A percentile compares a stretch with the other conserved stretches of the same genome.
phyloP scores from a whole-genome alignment of 2,888 invertebrate genomes.

The Lepidonotus clava region DNA sequence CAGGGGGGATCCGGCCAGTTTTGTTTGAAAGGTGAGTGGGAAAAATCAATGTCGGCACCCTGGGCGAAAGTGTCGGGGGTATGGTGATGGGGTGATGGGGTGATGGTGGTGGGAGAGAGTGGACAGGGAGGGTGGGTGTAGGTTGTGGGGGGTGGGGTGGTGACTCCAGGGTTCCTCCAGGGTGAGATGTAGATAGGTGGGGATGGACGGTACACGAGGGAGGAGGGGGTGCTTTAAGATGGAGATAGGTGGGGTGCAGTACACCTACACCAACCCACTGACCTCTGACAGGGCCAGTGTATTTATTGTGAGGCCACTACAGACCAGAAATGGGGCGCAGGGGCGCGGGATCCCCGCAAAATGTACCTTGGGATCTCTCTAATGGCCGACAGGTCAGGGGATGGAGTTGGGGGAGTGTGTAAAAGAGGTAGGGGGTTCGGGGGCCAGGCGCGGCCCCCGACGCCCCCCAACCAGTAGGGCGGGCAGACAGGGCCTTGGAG shows the following conservation, averaged over 20 bases:
- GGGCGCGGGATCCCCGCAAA: slow-evolving; percentile 6
- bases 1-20: not conserved
- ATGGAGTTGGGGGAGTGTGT: no score
- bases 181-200: slow-evolving; percentile 11
- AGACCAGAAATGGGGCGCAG: not conserved
- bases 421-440: not conserved
- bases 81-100: not conserved
- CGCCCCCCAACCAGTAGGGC: not conserved
- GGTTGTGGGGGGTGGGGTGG: not conserved
- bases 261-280: not conserved
- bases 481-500: not conserved
- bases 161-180: not conserved
- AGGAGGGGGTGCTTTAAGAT: not conserved
- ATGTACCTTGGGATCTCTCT: not conserved
- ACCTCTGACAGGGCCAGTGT: not conserved
- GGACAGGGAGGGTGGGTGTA: not conserved
- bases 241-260: not conserved
- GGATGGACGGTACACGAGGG: not conserved
- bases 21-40: slow-evolving; percentile 12
- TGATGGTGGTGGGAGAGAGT: not conserved
- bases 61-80: not conserved
- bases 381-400: not conserved
- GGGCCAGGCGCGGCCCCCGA: not conserved
- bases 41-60: not conserved
- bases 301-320: not conserved